Conservation (phyloP, 1,140 invertebrate species). For the Drosophila nigromelanica region DNA sequence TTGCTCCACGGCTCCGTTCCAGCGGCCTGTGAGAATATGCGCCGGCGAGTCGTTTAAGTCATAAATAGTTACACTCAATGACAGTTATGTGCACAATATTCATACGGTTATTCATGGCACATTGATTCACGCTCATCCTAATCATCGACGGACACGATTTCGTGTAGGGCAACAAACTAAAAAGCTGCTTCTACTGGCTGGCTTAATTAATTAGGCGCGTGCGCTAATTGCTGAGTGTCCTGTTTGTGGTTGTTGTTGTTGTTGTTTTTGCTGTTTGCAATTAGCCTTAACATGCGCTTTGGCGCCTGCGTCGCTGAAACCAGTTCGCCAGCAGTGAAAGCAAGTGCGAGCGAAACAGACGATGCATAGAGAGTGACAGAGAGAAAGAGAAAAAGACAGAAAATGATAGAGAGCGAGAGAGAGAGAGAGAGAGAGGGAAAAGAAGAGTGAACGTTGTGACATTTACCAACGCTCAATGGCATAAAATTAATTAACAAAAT, state of each 20-base stretch:
- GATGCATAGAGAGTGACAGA: background rate
- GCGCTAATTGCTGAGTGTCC: conserved; percentile 68
- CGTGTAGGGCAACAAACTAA: conserved; percentile 18
- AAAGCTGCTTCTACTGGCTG: conserved; percentile 2
- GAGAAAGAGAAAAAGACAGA: background rate
- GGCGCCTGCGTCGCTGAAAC: conserved; percentile 64
- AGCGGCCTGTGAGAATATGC: conserved; percentile 45
- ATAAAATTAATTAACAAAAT: conserved; percentile 78
- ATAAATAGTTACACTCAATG: conserved; percentile 65
- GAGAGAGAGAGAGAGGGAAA: background rate
- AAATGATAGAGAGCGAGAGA: background rate
- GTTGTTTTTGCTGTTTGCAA: conserved; percentile 51
- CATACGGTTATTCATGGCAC: conserved; percentile 14
- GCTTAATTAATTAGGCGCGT: conserved; percentile 59
- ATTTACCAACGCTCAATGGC: conserved; percentile 66
- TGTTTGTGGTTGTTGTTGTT: conserved; percentile 36
- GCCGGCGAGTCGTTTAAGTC: conserved; percentile 47
- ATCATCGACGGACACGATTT: conserved; percentile 22
- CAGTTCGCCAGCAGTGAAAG: conserved; percentile 49
- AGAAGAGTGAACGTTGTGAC: conserved; percentile 48
- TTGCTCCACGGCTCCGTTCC: conserved; percentile 1
- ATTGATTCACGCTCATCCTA: conserved; percentile 11
- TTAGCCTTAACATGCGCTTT: conserved; percentile 75
- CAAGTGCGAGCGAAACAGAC: conserved; percentile 6
- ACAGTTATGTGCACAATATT: conserved; percentile 61